These are phyloP conservation scores for Limanda limanda DNA, from an alignment of 2,113 vertebrate genomes.

Conservation along the genomic window DNA sequence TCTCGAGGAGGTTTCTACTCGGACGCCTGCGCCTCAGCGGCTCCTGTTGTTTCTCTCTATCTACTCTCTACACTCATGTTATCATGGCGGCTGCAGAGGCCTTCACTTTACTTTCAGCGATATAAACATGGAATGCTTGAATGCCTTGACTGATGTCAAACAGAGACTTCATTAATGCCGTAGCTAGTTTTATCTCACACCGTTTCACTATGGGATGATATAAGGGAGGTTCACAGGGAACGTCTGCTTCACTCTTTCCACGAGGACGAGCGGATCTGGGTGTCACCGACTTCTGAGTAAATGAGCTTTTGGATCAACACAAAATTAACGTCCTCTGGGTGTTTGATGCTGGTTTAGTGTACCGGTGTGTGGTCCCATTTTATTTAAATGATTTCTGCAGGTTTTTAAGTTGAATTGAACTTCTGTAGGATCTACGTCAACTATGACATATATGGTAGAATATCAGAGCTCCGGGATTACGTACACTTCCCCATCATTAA, in stretches of 20 bases:
- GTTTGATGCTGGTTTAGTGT: not conserved
- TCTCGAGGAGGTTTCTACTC: conserved; percentile 49
- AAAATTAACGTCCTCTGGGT: conserved; percentile 18
- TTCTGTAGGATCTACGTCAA: too few species aligned
- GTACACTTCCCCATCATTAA: too few species aligned
- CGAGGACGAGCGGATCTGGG: not conserved
- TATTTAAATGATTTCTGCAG: not conserved
- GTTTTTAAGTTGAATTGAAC: too few species aligned
- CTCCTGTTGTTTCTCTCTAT: conserved; percentile 36
- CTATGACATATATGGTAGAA: too few species aligned
- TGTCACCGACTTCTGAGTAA: conserved; percentile 5
- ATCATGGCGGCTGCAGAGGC: conserved; percentile 44
- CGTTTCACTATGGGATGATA: conserved; percentile 42
- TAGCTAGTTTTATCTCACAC: conserved; percentile 60
- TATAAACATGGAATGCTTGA: conserved; percentile 71
- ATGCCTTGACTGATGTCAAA: conserved; percentile 57
- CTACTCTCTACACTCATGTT: conserved; percentile 55
- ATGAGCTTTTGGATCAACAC: conserved; percentile 22
- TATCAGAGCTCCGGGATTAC: too few species aligned
- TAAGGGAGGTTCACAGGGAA: too few species aligned
- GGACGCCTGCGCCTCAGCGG: conserved; percentile 13
- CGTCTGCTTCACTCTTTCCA: not conserved
- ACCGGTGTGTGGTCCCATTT: conserved; percentile 11
- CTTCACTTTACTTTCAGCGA: conserved; percentile 53
- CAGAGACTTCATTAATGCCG: conserved; percentile 64